Percentiles rank a stretch among this genome's conserved stretches.
These are phyloP conservation scores for Augochlorella aurata DNA, from an alignment of 2,888 invertebrate genomes.

Conservation along the genomic window DNA sequence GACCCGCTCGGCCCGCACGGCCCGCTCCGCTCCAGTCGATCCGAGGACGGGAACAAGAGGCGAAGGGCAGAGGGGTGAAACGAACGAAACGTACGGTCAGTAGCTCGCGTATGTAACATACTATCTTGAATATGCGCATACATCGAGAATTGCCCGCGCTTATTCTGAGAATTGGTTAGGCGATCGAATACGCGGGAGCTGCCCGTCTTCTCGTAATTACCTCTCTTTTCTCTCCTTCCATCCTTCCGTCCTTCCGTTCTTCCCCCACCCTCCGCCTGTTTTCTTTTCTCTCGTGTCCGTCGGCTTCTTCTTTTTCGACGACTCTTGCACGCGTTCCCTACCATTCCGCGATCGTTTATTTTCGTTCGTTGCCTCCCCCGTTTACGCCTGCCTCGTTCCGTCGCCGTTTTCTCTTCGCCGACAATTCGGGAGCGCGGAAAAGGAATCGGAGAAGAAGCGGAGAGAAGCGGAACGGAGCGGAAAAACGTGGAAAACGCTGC, in stretches of 20 bases:
- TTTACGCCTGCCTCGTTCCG: neutral
- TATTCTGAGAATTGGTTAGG: conserved; percentile 80
- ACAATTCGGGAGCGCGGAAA: neutral
- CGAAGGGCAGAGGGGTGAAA: conserved; percentile 58
- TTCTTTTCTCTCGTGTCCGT: neutral
- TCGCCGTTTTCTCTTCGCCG: neutral
- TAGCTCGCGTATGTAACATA: conserved; percentile 81
- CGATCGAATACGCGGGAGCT: conserved; percentile 80
- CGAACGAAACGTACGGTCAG: conserved; percentile 76
- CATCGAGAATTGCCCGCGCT: conserved; percentile 75
- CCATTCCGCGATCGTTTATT: neutral
- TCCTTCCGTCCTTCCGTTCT: conserved; percentile 68
- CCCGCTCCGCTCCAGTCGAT: neutral
- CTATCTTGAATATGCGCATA: conserved; percentile 82
- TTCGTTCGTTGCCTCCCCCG: neutral
- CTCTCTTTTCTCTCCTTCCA: conserved; percentile 74
- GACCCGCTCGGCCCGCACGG: conserved; percentile 14
- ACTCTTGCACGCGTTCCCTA: neutral
- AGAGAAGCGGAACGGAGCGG: neutral
- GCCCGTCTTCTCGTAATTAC: conserved; percentile 81
- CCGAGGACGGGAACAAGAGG: conserved; percentile 32
- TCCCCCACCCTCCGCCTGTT: conserved; percentile 18
- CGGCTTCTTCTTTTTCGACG: conserved; percentile 16
- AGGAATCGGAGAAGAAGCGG: no score
- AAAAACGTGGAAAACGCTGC: neutral